A percentile compares a stretch with the other conserved stretches of the same genome.
Evolutionary conservation across 1,140 invertebrate genomes (phyloP).

Genomic region (Tetragonula clypearis): DNA sequence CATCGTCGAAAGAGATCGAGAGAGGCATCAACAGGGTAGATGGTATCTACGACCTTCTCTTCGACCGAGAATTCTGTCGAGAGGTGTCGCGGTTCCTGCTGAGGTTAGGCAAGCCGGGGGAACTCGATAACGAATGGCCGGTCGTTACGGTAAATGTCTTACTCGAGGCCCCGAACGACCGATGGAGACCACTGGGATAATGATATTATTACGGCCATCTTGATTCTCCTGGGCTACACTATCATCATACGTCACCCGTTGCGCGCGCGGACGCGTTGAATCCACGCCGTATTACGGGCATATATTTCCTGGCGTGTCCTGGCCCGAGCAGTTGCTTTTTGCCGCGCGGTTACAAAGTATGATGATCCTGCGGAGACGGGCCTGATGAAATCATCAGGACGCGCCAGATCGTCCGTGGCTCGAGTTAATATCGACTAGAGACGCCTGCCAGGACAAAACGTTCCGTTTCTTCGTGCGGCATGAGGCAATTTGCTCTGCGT

Average conservation of each 20-base stretch:
- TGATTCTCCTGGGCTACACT: slow-evolving; percentile 74
- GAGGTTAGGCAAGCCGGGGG: slow-evolving; percentile 59
- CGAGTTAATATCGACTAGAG: slow-evolving; percentile 63
- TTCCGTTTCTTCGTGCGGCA: slow-evolving; percentile 55
- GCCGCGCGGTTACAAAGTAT: slow-evolving; percentile 75
- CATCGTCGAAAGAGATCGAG: neutral
- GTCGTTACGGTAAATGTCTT: slow-evolving; percentile 73
- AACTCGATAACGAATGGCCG: slow-evolving; percentile 68
- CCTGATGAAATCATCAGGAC: slow-evolving; percentile 74
- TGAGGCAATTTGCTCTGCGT: slow-evolving; percentile 61
- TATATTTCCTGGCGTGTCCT: slow-evolving; percentile 69
- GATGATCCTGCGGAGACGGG: slow-evolving; percentile 71
- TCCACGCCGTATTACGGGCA: slow-evolving; percentile 69
- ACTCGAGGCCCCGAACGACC: slow-evolving; percentile 64
- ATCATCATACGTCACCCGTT: slow-evolving; percentile 77
- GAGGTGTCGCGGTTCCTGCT: slow-evolving; percentile 47
- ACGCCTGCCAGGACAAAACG: slow-evolving; percentile 62
- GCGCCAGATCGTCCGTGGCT: slow-evolving; percentile 71
- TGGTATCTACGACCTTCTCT: slow-evolving; percentile 51
- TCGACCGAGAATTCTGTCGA: slow-evolving; percentile 46
- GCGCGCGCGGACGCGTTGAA: slow-evolving; percentile 69
- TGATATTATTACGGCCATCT: slow-evolving; percentile 78
- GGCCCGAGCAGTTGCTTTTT: slow-evolving; percentile 69
- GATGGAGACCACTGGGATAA: slow-evolving; percentile 73
- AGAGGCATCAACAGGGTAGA: slow-evolving; percentile 11